Base-by-base conservation (phyloP, 2,888 invertebrate genomes). In the Macrostomum cliftonense region DNA sequence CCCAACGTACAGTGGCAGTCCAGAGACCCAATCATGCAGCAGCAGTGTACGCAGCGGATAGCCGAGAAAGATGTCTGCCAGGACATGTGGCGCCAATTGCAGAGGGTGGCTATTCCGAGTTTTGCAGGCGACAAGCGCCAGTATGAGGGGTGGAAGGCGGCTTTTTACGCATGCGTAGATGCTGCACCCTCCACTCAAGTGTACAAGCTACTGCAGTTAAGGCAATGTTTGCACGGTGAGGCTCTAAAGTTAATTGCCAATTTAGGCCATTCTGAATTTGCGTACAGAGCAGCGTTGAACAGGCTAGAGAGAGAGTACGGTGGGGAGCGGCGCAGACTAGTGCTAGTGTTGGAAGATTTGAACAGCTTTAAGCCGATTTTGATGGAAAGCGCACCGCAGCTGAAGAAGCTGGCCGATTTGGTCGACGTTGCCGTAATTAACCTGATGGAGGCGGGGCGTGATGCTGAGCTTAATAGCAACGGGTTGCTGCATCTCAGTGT, bases 151-250 rank as follows among this genome's bases (percentile, higher is more conserved):
- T 52, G 52, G 51, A 52, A 52, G 44, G 52, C 52, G 36, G 42
- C 47, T 7, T 52, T 52, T 40, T 14, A 13, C n/a, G 37, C 52
- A 2, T 52, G 51, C 38, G 39, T 52, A 2, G 52, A 52, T 37
- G 12, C 11, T 13, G 51, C 43, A 12, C 46, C 52, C 21, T 43
- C 43, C 12, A 45, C 46, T 20, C 52, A 47, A 5, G 53, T 49
- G 43, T 53, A 53, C 37, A 53, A 54, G 37, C 37, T 54, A 14
- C 28, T 53, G 16, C 53, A 53, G 17, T 21, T 54, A n/a, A 13
- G 49, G 28, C 43, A 53, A 20, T 54, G 44, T 20, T 13, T 54
- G n/a, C 12, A 44, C 5, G 53, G 53, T 16, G 52, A 52, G 12
- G 50, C 42, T 11, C 44, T 52, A 37, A 37, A 21, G 19, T n/a